A percentile compares a stretch with the other conserved stretches of the same genome.
phyloP scores from a whole-genome alignment of 2,888 invertebrate genomes.

The Eustalomyia histrio region DNA sequence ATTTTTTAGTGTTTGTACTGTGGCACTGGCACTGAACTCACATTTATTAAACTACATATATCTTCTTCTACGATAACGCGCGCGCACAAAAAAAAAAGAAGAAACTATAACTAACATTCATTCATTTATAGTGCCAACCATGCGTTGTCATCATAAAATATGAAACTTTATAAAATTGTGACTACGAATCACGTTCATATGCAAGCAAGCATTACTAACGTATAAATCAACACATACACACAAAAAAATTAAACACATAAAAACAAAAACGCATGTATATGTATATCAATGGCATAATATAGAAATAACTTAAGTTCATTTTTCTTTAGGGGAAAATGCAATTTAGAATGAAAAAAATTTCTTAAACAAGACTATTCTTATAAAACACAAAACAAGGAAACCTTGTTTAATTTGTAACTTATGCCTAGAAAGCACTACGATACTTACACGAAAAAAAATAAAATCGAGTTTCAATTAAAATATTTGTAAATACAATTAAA shows the following conservation, averaged over 20 bases:
- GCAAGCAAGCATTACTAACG: constrained; percentile 23
- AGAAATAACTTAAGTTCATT: too few relatives aligned
- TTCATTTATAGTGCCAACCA: constrained; percentile 26
- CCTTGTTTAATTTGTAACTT: too few relatives aligned
- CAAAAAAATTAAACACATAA: background rate
- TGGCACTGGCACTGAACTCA: constrained; percentile 37
- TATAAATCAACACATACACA: constrained; percentile 34
- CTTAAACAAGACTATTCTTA: too few relatives aligned
- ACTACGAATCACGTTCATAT: constrained; percentile 42
- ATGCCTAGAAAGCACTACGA: too few relatives aligned
- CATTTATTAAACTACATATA: constrained; percentile 39
- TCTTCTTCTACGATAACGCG: background rate
- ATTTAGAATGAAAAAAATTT: too few relatives aligned
- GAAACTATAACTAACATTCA: constrained; percentile 22
- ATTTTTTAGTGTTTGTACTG: constrained; percentile 25
- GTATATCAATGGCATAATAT: too few relatives aligned
- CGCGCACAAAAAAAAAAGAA: constrained; percentile 14
- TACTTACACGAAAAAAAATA: too few relatives aligned
- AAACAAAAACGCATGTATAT: background rate
- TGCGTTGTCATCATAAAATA: constrained; percentile 44
- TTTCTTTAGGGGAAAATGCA: too few relatives aligned
- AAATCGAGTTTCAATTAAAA: too few relatives aligned
- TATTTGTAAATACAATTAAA: too few relatives aligned
- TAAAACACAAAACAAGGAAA: too few relatives aligned
- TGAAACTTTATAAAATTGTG: constrained; percentile 47